Evolutionary conservation across 2,797 vertebrate species (phyloP), one percentile per base, ranked within the genome.

Genomic region (Saxicola maurus): DNA sequence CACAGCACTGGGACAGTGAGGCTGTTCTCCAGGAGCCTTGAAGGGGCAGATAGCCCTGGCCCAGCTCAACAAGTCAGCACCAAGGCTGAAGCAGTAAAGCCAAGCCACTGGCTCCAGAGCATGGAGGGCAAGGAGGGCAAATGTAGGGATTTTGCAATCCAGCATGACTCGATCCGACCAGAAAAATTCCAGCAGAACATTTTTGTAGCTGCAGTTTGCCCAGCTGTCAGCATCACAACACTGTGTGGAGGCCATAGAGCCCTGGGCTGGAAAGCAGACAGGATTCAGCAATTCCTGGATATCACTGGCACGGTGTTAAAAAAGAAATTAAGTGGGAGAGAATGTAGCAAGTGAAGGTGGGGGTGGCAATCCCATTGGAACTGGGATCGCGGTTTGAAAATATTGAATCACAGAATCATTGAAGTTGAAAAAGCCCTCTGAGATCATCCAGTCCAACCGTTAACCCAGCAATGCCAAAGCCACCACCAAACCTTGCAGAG

Each of bases 171-270:
- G 17, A 42, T 56, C 13, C 5, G 17, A 77, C 51, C n/a, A 78
- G 56, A 83, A 90, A 79, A 84, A 84, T 53, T 75, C 60, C 75
- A 78, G 23, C 45, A 46, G 45, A 46, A 46, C 45, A 46, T 46
- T 46, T 46, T 25, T 25, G 23, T 46, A 46, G 45, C 24, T 8
- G 56, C 49, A 61, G 67, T 82, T 86, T 89, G 84, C 67, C 67
- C 25, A 4, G 64, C 48, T 82, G 52, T 68, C 71, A 65, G 17
- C 31, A 56, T 33, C 9, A 2, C 52, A 59, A n/a, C 2, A 1
- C 43, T n/a, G 68, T 4, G 0, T 1, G 2, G 67, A 69, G 46
- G 28, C 17, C 0, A 0, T 31, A 52, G 25, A 56, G 27, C 24
- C 24, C 52, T 0, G 0, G 52, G 30, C 4, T 38, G 53, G 48